phyloP scores from a whole-genome alignment of 2,113 vertebrate genomes.

The Gallinago paraguaiae region DNA sequence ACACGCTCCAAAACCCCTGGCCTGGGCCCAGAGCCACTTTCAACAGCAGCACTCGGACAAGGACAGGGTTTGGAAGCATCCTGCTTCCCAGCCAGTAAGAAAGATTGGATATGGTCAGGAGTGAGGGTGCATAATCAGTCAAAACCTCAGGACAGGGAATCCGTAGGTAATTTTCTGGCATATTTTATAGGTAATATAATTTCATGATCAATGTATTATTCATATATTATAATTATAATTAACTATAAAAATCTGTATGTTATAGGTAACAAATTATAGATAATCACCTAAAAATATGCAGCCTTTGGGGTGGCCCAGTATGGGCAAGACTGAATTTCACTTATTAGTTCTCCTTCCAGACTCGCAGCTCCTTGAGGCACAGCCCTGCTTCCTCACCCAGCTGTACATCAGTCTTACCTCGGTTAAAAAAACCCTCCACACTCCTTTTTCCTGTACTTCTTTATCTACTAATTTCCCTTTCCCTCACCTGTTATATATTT shows the following conservation, averaged over 20 bases:
- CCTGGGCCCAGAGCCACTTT: neutral
- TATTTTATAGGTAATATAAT: neutral
- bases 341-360: neutral
- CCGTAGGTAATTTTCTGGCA: neutral
- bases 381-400: neutral
- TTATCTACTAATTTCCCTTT: neutral
- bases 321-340: neutral
- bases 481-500: neutral
- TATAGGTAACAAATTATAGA: neutral
- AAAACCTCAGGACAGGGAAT: neutral
- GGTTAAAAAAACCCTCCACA: neutral
- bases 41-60: neutral
- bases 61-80: neutral
- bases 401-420: neutral
- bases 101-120: neutral
- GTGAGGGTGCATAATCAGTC: neutral
- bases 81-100: neutral
- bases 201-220: neutral
- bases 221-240: neutral
- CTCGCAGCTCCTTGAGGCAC: neutral
- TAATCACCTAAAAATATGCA: neutral
- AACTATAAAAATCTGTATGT: neutral
- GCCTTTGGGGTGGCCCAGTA: neutral
- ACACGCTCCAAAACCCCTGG: neutral
- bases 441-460: neutral